phyloP scores from a whole-genome alignment of 35 echinoderm and acorn worm species.

The Apostichopus californicus region DNA sequence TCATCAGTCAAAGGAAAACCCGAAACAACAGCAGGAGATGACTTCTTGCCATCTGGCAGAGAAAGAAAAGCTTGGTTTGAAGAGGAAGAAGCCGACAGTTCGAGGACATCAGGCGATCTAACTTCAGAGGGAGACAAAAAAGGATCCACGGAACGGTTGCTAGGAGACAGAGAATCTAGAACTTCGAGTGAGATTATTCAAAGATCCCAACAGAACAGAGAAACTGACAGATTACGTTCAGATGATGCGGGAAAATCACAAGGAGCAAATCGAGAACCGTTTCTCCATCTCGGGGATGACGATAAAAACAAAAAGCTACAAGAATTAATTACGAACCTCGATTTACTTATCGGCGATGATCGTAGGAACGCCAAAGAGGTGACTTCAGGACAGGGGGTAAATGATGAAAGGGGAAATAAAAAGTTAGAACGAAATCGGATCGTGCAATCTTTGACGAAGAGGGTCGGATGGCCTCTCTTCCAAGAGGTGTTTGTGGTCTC shows the following conservation, averaged over 20 bases:
- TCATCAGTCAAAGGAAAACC: neutral
- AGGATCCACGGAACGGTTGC: neutral
- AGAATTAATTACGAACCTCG: constrained; percentile 3
- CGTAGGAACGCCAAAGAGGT: neutral
- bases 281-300: constrained; percentile 17
- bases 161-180: neutral
- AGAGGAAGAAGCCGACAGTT: neutral
- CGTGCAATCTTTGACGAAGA: constrained; percentile 46
- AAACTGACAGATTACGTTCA: neutral
- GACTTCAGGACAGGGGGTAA: neutral
- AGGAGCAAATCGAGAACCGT: neutral
- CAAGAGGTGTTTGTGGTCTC: constrained; percentile 86
- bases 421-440: constrained; percentile 1
- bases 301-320: neutral
- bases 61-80: neutral
- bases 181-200: neutral
- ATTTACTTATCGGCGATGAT: neutral
- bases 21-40: neutral
- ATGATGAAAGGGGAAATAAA: neutral
- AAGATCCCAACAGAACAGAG: neutral
- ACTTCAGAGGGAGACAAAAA: neutral
- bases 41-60: neutral
- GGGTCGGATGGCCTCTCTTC: constrained; percentile 75
- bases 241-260: neutral
- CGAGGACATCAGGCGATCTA: neutral